These are phyloP conservation scores for Phocides pigmalion DNA, from an alignment of 1,140 invertebrate species.

Conservation along the genomic window DNA sequence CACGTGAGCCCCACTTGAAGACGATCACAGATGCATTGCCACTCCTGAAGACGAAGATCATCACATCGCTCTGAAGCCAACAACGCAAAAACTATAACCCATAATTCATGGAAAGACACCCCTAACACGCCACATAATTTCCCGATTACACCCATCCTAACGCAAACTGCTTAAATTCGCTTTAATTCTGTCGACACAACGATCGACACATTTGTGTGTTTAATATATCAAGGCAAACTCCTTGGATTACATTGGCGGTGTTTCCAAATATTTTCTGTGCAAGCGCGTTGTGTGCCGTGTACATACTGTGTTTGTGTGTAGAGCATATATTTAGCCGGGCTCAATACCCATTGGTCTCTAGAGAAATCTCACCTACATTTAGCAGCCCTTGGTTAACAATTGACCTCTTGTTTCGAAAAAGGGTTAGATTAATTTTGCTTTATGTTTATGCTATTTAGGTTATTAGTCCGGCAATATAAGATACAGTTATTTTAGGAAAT, in stretches of 20 bases:
- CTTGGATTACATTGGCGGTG: conserved; percentile 67
- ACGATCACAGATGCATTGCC: no score
- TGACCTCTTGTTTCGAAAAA: neutral
- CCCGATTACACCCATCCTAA: conserved; percentile 27
- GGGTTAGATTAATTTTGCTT: no score
- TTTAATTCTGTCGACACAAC: conserved; percentile 45
- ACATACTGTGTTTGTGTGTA: conserved; percentile 61
- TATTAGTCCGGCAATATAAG: no score
- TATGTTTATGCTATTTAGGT: no score
- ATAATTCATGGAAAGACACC: conserved; percentile 17
- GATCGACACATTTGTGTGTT: conserved; percentile 56
- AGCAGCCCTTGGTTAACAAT: conserved; percentile 17
- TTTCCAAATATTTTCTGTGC: conserved; percentile 77
- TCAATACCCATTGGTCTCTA: conserved; percentile 55
- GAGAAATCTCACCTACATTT: conserved; percentile 33
- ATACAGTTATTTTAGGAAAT: no score
- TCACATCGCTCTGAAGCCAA: no score
- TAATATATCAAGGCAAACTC: conserved; percentile 73
- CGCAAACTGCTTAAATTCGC: conserved; percentile 34
- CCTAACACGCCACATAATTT: conserved; percentile 25
- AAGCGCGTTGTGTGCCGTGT: conserved; percentile 62
- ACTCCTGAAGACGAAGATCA: no score
- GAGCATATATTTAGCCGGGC: conserved; percentile 68
- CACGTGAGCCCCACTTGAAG: no score
- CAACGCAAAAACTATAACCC: neutral